These are phyloP conservation scores for Picathartes gymnocephalus DNA, from an alignment of 2,113 vertebrate species.

Conservation along the genomic window DNA sequence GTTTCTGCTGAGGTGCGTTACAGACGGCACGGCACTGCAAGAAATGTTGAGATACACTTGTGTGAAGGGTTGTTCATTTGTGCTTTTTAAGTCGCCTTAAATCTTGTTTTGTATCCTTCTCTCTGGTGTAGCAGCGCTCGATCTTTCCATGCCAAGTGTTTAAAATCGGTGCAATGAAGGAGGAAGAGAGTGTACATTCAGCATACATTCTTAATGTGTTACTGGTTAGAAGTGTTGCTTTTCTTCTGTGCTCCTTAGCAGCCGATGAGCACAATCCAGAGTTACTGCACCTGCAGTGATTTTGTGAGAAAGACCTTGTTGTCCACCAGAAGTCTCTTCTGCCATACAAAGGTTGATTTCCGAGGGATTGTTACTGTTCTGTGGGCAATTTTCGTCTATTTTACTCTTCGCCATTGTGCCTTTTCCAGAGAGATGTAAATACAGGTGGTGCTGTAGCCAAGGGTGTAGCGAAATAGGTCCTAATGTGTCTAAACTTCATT, in stretches of 20 bases:
- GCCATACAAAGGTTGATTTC: not conserved
- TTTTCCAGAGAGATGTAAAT: not conserved
- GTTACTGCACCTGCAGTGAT: too few species aligned
- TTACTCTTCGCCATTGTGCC: accelerated
- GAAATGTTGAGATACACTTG: accelerated
- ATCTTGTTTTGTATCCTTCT: accelerated
- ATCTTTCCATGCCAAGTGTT: not conserved
- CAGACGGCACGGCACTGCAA: accelerated
- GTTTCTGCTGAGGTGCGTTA: accelerated
- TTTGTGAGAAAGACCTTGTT: not conserved
- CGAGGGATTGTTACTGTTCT: accelerated
- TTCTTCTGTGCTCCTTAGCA: not conserved
- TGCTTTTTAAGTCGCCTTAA: accelerated
- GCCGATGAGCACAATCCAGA: not conserved
- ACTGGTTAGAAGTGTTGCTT: not conserved
- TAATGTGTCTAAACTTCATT: not conserved
- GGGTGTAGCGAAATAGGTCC: accelerated
- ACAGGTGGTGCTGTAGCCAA: not conserved
- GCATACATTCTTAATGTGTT: accelerated
- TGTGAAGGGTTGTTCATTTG: accelerated
- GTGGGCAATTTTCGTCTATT: accelerated
- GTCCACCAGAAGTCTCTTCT: not conserved
- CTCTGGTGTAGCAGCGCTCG: accelerated
- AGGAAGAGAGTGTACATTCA: not conserved
- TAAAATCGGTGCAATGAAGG: not conserved